phyloP scores from a whole-genome alignment of 2,797 vertebrate genomes.

The Amblyopsis hoosieri region DNA sequence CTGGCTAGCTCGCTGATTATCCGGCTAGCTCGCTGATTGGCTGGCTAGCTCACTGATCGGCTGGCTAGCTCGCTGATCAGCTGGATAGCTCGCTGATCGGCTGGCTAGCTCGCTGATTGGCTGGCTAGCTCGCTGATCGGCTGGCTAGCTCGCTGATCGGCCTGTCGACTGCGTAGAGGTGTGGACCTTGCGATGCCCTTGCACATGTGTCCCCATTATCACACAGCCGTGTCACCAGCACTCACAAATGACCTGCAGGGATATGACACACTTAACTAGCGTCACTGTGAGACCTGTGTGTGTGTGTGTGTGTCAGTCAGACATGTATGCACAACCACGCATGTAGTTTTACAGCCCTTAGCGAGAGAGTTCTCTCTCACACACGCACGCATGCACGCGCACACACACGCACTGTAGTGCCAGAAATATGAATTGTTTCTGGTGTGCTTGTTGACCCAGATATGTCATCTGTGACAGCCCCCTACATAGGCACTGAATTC shows the following conservation, averaged over 20 bases:
- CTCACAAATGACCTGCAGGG: conserved; percentile 16
- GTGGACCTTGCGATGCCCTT: background rate
- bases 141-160: too few species aligned
- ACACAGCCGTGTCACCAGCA: conserved; percentile 28
- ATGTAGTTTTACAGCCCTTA: background rate
- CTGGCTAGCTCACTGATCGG: too few species aligned
- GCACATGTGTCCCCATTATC: conserved; percentile 30
- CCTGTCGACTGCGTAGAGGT: conserved; percentile 11
- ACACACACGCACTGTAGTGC: conserved; percentile 1
- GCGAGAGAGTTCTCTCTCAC: background rate
- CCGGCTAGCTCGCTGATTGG: too few species aligned
- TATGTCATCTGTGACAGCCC: conserved; percentile 28
- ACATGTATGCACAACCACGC: background rate
- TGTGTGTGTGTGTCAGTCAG: background rate
- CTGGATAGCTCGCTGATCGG: background rate
- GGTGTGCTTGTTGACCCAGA: conserved; percentile 51
- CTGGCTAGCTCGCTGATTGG: background rate
- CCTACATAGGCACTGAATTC: conserved; percentile 23
- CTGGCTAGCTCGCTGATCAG: too few species aligned
- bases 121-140: conserved; percentile 4
- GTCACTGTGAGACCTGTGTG: conserved; percentile 15
- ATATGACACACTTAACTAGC: conserved; percentile 50
- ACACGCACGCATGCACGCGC: background rate
- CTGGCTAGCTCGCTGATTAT: background rate
- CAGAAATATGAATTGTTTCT: conserved; percentile 39